Evolutionary conservation across 2,113 vertebrate species (phyloP).

Genomic region (Gallinago jamesoni): DNA sequence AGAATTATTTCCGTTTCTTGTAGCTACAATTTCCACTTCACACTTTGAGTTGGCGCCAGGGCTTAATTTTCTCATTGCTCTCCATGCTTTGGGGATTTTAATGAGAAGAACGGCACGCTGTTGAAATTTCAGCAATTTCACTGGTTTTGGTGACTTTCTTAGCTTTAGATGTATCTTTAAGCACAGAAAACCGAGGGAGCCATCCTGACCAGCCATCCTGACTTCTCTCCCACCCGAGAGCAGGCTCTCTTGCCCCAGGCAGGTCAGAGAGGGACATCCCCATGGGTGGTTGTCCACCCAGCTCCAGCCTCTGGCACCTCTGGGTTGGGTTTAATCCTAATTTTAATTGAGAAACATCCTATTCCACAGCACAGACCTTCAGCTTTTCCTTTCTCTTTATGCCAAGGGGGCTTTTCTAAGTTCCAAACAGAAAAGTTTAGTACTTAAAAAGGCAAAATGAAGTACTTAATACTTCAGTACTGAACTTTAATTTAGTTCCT

Average conservation of each 20-base stretch:
- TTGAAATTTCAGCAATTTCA: neutral
- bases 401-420: neutral
- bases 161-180: neutral
- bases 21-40: neutral
- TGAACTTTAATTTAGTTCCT: neutral
- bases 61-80: neutral
- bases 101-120: neutral
- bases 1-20: neutral
- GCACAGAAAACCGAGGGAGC: neutral
- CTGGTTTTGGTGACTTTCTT: neutral
- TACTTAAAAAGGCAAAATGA: neutral
- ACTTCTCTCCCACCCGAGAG: neutral
- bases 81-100: neutral
- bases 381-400: neutral
- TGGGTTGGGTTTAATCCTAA: neutral
- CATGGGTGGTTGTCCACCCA: rapidly evolving
- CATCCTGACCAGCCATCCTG: neutral
- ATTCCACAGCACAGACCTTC: neutral
- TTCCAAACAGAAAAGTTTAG: neutral
- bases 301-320: neutral
- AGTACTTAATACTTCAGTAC: neutral
- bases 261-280: neutral
- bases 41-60: neutral
- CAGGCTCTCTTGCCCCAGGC: rapidly evolving
- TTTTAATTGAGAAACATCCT: neutral